phyloP scores from a whole-genome alignment of 2,888 invertebrate genomes.

The Acanthoscelides obtectus region DNA sequence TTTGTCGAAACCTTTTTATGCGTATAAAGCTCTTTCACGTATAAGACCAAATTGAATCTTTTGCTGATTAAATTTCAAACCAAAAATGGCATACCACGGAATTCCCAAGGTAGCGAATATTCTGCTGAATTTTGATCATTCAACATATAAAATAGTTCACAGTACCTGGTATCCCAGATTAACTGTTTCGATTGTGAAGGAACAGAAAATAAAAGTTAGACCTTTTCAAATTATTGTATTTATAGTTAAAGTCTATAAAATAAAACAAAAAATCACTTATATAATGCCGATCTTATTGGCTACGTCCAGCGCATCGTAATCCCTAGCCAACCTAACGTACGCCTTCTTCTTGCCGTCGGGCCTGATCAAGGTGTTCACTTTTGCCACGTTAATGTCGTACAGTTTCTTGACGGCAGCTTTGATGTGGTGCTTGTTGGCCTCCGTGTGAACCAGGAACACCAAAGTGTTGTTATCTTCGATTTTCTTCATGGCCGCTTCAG shows the following conservation, averaged over 20 bases:
- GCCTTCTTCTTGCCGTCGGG: constrained; percentile 98
- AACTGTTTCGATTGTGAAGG: no score
- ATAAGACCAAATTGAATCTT: no score
- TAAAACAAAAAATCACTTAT: constrained; percentile 55
- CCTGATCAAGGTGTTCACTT: constrained; percentile 95
- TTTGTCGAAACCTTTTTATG: no score
- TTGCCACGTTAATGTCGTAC: constrained; percentile 97
- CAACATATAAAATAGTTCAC: no score
- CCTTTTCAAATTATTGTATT: constrained; percentile 26
- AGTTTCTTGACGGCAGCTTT: constrained; percentile 95
- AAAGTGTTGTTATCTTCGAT: constrained; percentile 99
- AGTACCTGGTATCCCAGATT: no score
- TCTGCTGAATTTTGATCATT: no score
- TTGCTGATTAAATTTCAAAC: no score
- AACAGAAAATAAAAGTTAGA: constrained; percentile 8
- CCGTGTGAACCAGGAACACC: constrained; percentile 95
- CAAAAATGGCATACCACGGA: no score
- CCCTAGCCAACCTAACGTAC: constrained; percentile 93
- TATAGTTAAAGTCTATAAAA: constrained; percentile 22
- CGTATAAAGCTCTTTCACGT: no score
- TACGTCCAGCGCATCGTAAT: constrained; percentile 98
- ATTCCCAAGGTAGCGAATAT: no score
- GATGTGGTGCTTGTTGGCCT: constrained; percentile 96
- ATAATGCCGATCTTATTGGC: constrained; percentile 98
- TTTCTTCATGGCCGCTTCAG: constrained; percentile 99